phyloP scores from a whole-genome alignment of 2,113 vertebrate species.

The Paradoxurus hermaphroditus region DNA sequence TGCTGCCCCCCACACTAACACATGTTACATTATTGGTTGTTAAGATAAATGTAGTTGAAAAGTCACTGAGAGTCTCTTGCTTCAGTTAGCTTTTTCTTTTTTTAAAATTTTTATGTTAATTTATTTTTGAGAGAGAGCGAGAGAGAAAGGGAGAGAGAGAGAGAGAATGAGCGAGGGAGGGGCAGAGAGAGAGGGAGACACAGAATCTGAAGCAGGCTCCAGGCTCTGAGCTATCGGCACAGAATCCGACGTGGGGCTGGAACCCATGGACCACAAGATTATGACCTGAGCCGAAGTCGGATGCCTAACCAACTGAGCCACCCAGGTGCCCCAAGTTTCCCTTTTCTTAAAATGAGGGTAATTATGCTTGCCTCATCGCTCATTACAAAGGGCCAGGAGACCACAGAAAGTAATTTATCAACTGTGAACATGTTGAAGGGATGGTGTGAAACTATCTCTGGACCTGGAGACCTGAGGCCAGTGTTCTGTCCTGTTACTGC shows the following conservation, averaged over 20 bases:
- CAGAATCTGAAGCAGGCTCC: no score
- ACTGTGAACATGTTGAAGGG: background rate
- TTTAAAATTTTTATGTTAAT: no score
- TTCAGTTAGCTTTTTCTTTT: background rate
- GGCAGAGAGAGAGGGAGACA: no score
- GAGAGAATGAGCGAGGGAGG: no score
- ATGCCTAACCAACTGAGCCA: no score
- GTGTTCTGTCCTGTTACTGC: background rate
- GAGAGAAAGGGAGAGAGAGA: no score
- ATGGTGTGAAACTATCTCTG: background rate
- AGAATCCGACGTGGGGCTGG: no score
- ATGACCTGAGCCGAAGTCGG: no score
- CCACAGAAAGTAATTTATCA: background rate
- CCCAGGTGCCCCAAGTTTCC: background rate
- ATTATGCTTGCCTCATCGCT: background rate
- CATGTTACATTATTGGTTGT: background rate
- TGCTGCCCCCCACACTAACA: background rate
- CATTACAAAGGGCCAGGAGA: slow-evolving; percentile 14
- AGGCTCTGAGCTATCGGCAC: no score
- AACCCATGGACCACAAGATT: no score
- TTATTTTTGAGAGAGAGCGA: no score
- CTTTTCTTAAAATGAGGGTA: slow-evolving; percentile 23
- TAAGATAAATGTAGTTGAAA: background rate
- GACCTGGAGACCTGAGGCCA: background rate
- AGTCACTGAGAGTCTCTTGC: background rate